Conservation (phyloP, 2,113 vertebrate species). For the Neoarius graeffei region DNA sequence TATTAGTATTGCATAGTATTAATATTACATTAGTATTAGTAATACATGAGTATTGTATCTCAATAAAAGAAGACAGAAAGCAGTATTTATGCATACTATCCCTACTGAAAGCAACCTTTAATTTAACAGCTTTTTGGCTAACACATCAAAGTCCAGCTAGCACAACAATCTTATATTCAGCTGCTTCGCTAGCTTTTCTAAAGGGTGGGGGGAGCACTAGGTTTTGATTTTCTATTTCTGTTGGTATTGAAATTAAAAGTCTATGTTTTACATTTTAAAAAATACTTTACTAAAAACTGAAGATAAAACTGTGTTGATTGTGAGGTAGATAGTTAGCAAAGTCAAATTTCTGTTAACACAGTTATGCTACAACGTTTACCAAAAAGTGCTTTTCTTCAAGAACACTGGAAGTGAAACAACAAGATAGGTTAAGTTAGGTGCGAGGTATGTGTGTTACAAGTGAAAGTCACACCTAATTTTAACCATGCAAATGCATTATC, state of each 20-base stretch:
- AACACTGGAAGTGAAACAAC: background rate
- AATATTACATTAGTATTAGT: no score
- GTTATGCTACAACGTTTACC: background rate
- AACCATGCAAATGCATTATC: background rate
- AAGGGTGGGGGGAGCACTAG: no score
- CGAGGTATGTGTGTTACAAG: background rate
- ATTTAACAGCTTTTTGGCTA: background rate
- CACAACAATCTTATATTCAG: background rate
- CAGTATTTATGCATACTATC: background rate
- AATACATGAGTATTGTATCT: no score
- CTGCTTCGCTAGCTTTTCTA: background rate
- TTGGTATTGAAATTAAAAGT: background rate
- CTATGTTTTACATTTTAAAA: background rate
- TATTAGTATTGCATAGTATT: no score
- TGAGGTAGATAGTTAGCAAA: background rate
- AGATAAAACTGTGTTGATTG: background rate
- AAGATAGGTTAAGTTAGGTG: background rate
- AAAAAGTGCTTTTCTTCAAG: background rate
- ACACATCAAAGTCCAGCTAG: background rate
- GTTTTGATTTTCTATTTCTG: background rate
- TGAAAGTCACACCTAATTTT: background rate
- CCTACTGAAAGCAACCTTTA: background rate
- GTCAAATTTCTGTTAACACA: background rate
- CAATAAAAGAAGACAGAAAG: background rate
- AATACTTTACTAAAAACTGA: background rate